Evolutionary conservation across 2,113 vertebrate species (phyloP).

Genomic region (Aramus guarauna): DNA sequence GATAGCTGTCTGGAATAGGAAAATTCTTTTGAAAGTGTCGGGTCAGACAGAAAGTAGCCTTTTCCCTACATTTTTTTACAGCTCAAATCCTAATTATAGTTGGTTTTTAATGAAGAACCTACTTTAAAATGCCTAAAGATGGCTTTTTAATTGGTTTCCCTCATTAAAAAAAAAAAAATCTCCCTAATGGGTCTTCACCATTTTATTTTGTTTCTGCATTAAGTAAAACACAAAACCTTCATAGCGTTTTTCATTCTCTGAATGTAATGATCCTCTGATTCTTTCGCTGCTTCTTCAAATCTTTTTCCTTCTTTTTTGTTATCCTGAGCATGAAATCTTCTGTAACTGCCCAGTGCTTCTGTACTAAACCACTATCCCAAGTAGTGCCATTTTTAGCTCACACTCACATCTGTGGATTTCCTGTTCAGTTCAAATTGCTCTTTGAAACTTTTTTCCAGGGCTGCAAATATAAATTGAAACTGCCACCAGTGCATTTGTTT

Average conservation of each 20-base stretch:
- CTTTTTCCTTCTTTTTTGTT: neutral
- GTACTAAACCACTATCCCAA: neutral
- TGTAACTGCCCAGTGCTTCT: neutral
- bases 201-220: neutral
- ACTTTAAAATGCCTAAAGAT: neutral
- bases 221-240: neutral
- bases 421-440: conserved; percentile 11
- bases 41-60: neutral
- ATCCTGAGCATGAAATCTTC: neutral
- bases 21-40: neutral
- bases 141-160: neutral
- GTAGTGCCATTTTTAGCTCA: conserved; percentile 26
- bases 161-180: neutral
- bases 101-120: neutral
- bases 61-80: neutral
- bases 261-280: neutral
- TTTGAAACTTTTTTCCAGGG: conserved; percentile 16
- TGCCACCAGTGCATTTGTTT: neutral
- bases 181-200: neutral
- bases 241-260: neutral
- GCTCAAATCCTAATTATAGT: neutral
- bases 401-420: conserved; percentile 19
- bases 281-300: neutral
- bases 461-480: neutral
- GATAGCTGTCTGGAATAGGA: neutral